Conservation (phyloP, 64 coral and sea anemone species). For the Catalaphyllia jardinei region DNA sequence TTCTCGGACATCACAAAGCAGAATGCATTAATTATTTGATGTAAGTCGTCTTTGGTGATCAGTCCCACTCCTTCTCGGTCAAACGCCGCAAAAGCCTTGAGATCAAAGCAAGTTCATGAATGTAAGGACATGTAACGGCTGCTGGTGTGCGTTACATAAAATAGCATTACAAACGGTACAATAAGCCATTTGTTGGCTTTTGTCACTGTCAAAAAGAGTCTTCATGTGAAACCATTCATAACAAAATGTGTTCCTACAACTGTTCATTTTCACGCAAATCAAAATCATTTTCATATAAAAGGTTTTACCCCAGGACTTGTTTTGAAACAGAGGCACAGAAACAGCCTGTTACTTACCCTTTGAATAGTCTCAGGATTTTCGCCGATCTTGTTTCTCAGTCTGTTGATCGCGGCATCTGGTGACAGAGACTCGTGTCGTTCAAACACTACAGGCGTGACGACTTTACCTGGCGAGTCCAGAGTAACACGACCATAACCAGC, state of each 20-base stretch:
- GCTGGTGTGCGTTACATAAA: not conserved
- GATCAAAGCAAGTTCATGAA: not conserved
- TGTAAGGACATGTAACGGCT: not conserved
- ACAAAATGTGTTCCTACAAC: no score
- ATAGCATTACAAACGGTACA: not conserved
- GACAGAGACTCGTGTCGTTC: slow-evolving; percentile 64
- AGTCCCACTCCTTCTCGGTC: slow-evolving; percentile 67
- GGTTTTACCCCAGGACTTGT: no score
- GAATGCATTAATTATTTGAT: slow-evolving; percentile 92
- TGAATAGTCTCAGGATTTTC: slow-evolving; percentile 76
- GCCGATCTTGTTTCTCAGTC: slow-evolving; percentile 68
- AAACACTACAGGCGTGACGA: slow-evolving; percentile 65
- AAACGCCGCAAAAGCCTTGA: slow-evolving; percentile 82
- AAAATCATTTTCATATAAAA: no score
- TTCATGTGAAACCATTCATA: no score
- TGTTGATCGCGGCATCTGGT: slow-evolving; percentile 83
- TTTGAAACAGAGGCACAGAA: not conserved
- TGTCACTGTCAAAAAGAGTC: no score
- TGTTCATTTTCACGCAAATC: no score
- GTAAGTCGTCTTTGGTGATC: slow-evolving; percentile 76
- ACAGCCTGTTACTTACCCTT: slow-evolving; percentile 28
- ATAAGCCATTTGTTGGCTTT: no score
- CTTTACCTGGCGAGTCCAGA: slow-evolving; percentile 73
- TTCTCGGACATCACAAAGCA: slow-evolving; percentile 86
- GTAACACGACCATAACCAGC: slow-evolving; percentile 89